phyloP scores from a whole-genome alignment of 2,888 invertebrate genomes.

The Himalopsyche anomala region DNA sequence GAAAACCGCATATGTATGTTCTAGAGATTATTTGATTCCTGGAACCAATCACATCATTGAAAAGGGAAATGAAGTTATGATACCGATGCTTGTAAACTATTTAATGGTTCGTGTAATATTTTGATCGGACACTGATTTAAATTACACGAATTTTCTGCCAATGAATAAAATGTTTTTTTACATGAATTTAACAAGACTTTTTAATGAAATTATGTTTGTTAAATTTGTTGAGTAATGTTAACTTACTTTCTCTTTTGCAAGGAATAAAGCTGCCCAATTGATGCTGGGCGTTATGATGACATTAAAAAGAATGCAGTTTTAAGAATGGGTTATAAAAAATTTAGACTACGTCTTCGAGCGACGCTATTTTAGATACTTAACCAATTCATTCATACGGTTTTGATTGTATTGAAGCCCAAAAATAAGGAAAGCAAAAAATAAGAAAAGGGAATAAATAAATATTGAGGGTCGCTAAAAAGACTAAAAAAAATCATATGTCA shows the following conservation, averaged over 20 bases:
- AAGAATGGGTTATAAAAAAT: slow-evolving; percentile 44
- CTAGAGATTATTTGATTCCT: slow-evolving; percentile 55
- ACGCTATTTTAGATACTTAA: too few species aligned
- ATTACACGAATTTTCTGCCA: too few species aligned
- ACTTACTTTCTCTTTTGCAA: slow-evolving; percentile 45
- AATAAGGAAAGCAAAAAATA: too few species aligned
- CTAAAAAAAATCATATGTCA: too few species aligned
- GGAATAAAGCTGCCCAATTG: slow-evolving; percentile 56
- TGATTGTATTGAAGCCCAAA: too few species aligned
- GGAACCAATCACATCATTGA: slow-evolving; percentile 55
- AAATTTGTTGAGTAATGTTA: background rate
- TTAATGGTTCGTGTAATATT: background rate
- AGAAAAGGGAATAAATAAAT: too few species aligned
- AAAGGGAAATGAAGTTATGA: slow-evolving; percentile 58
- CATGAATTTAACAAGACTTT: too few species aligned
- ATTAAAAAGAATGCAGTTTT: slow-evolving; percentile 1
- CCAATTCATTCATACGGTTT: too few species aligned
- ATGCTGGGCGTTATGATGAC: slow-evolving; percentile 28
- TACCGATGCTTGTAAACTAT: slow-evolving; percentile 56
- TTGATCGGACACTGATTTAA: background rate
- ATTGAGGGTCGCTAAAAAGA: too few species aligned
- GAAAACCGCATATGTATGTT: slow-evolving; percentile 56
- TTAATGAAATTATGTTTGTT: too few species aligned
- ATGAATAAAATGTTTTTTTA: too few species aligned
- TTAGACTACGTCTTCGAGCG: background rate